Percentiles rank a stretch among this genome's conserved stretches.
phyloP scores from a whole-genome alignment of 2,797 vertebrate genomes.

The Cheirogaleus major region DNA sequence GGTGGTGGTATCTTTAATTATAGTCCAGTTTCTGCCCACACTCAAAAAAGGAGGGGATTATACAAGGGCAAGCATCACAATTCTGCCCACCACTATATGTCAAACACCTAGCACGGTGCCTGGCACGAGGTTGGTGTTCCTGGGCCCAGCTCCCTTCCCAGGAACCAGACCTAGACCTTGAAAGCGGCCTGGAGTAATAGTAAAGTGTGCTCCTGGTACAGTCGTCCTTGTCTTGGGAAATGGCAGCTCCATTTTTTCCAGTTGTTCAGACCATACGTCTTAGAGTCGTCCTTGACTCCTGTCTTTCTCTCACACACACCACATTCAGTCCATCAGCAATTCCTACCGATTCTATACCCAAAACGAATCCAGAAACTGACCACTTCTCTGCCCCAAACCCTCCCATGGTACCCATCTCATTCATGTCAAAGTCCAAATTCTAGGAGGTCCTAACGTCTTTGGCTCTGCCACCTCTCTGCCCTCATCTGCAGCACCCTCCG shows the following conservation, averaged over 20 bases:
- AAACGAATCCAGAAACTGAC: constrained; percentile 7
- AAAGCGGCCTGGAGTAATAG: not conserved
- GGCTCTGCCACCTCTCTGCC: not conserved
- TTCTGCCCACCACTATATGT: not conserved
- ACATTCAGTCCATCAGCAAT: not conserved
- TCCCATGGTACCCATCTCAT: not conserved
- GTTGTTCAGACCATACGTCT: not conserved
- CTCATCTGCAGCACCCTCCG: not conserved
- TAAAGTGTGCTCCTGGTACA: not conserved
- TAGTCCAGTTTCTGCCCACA: not conserved
- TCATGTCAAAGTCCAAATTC: not conserved
- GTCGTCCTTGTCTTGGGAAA: not conserved
- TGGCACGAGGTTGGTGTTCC: not conserved
- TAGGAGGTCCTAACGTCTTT: not conserved
- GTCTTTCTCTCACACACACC: not conserved
- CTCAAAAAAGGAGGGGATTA: not conserved
- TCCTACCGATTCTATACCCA: not conserved
- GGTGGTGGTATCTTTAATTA: not conserved
- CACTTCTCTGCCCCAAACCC: not conserved
- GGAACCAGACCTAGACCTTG: not conserved
- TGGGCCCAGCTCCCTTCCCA: not conserved
- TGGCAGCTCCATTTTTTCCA: not conserved
- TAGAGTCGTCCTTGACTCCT: not conserved
- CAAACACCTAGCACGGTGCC: not conserved
- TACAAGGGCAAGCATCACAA: not conserved